Conservation (phyloP, 2,113 vertebrate species). For the Ailurus styani region DNA sequence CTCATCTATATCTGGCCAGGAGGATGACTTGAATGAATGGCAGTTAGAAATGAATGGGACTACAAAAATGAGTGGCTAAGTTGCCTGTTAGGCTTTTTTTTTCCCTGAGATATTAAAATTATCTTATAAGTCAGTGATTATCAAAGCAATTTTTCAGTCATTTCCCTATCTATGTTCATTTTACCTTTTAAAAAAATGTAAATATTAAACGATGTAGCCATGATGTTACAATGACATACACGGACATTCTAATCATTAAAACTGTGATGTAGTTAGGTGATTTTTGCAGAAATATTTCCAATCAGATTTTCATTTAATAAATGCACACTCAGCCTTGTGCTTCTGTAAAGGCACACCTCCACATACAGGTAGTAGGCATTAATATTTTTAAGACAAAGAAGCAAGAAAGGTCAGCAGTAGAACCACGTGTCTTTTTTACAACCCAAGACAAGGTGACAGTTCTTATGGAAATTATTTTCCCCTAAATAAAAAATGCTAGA, state of each 20-base stretch:
- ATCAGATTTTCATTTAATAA: conserved; percentile 46
- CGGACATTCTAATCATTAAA: conserved; percentile 24
- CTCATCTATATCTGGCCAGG: neutral
- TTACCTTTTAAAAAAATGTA: conserved; percentile 37
- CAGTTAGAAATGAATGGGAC: conserved; percentile 49
- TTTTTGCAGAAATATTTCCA: conserved; percentile 32
- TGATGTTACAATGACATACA: neutral
- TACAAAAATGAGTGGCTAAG: conserved; percentile 24
- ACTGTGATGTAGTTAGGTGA: neutral
- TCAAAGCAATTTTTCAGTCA: conserved; percentile 11
- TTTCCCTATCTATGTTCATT: neutral
- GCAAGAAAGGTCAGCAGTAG: conserved; percentile 67
- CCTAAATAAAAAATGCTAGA: conserved; percentile 7
- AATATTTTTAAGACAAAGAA: conserved; percentile 82
- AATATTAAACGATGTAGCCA: conserved; percentile 37
- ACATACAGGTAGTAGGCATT: conserved; percentile 68
- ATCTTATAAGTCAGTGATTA: neutral
- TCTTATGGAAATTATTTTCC: conserved; percentile 37
- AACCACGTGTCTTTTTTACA: conserved; percentile 66
- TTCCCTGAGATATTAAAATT: conserved; percentile 22
- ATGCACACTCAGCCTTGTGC: neutral
- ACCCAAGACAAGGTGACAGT: conserved; percentile 30
- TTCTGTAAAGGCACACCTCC: conserved; percentile 12
- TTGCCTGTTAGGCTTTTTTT: neutral
- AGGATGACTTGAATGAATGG: conserved; percentile 38